Evolutionary conservation across 2,797 vertebrate genomes (phyloP), one percentile per base, ranked within the genome.

Genomic region (Pterois miles): DNA sequence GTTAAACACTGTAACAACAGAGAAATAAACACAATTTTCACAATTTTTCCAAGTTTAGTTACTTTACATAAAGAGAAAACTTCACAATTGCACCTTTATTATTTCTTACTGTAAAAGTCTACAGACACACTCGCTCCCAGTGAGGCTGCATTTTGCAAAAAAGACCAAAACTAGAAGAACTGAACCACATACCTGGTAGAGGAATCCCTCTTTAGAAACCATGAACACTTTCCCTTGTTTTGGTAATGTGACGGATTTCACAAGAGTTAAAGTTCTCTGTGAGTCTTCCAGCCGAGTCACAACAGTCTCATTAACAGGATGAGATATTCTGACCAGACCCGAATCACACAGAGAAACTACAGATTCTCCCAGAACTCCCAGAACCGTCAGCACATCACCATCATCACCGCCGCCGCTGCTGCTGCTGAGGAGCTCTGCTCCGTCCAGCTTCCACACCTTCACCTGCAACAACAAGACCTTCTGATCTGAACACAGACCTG

Each of bases 391-490:
- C 1, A 46, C 90, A 1, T 70, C 67, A 0, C 92, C 92, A 2
- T 29, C 64, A 40, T 34, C 23, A n/a, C 70, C 76, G 23, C 58
- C 23, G 33, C 70, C 76, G 23, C 93, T 48, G 29, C 92, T 38
- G 36, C 89, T 29, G 23, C 58, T 75, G 82, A 94, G 91, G 46
- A 94, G 58, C 22, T 93, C 90, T 1, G 85, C 91, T 1, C 92
- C 94, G 18, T 96, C 95, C 82, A 94, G 78, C 38, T 82, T 79
- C 96, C 91, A 96, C 20, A 92, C 91, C 22, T 56, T 96, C 66
- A 96, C 88, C 96, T 98, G 80, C 0, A 11, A 71, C 25, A 31
- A 20, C 52, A 53, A 53, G 52, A 53, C 7, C 6, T 33, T 5
- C 34, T 13, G 6, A 8, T 20, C 16, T 43, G 31, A 14, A n/a